phyloP scores from a whole-genome alignment of 1,140 invertebrate species.

The Drosophila azteca region DNA sequence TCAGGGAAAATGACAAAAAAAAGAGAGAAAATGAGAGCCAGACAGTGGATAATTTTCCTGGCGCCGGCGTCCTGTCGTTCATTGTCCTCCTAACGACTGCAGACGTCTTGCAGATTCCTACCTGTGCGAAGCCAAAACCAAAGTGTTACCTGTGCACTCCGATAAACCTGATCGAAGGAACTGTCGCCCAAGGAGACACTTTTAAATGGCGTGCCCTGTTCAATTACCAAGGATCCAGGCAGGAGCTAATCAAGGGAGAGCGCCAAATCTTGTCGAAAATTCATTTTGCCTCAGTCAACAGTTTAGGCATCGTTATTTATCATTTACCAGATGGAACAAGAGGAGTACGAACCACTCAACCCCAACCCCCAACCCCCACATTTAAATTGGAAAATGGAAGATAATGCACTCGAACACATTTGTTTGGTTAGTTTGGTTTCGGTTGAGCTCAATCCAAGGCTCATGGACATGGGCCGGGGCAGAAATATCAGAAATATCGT shows the following conservation, averaged over 20 bases:
- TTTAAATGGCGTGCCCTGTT: conserved; percentile 47
- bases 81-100: conserved; percentile 44
- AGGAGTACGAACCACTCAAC: conserved; percentile 6
- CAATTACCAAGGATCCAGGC: conserved; percentile 42
- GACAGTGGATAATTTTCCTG: conserved; percentile 54
- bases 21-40: conserved; percentile 31
- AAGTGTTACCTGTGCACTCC: conserved; percentile 52
- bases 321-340: conserved; percentile 23
- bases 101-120: conserved; percentile 39
- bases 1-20: conserved; percentile 45
- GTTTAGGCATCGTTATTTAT: conserved; percentile 57
- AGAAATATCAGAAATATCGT: conserved; percentile 59
- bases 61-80: conserved; percentile 72
- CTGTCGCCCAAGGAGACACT: conserved; percentile 34
- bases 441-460: conserved; percentile 30
- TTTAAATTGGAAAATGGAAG: conserved; percentile 1
- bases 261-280: conserved; percentile 58
- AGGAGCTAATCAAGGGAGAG: conserved; percentile 34
- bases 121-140: conserved; percentile 36
- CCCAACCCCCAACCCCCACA: not conserved
- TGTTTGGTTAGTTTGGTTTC: conserved; percentile 50
- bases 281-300: conserved; percentile 39
- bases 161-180: conserved; percentile 36
- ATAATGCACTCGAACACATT: conserved; percentile 21
- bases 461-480: not conserved